Conservation (phyloP, 2,888 invertebrate species). For the Tipula confusa region DNA sequence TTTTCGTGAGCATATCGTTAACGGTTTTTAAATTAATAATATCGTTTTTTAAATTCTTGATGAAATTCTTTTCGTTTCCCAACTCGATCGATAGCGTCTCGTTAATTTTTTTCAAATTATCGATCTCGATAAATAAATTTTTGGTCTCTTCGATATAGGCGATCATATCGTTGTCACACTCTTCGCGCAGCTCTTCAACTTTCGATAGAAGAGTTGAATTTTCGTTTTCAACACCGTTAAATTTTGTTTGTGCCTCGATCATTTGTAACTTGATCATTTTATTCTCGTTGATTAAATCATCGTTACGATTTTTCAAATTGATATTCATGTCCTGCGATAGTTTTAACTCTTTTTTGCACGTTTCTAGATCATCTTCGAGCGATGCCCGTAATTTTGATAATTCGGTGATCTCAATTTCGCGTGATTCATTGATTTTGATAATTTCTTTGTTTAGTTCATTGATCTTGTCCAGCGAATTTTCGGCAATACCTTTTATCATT, state of each 20-base stretch:
- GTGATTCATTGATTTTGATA: constrained; percentile 38
- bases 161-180: constrained; percentile 46
- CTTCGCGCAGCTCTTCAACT: constrained; percentile 41
- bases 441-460: constrained; percentile 42
- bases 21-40: constrained; percentile 46
- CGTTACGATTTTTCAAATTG: constrained; percentile 29
- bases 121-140: constrained; percentile 43
- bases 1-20: constrained; percentile 40
- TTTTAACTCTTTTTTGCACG: neutral
- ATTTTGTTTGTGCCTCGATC: constrained; percentile 36
- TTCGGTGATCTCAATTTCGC: neutral
- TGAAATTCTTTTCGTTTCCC: constrained; percentile 46
- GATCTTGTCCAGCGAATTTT: constrained; percentile 33
- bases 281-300: constrained; percentile 27
- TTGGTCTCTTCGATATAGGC: constrained; percentile 44
- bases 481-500: constrained; percentile 40
- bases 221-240: constrained; percentile 42
- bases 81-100: constrained; percentile 45
- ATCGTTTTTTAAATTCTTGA: constrained; percentile 46
- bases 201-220: constrained; percentile 42
- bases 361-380: neutral
- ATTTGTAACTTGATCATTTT: neutral
- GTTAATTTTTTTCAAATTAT: constrained; percentile 45
- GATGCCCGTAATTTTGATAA: neutral
- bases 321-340: constrained; percentile 15